Conservation (phyloP, 2,113 vertebrate species). For the Carlito syrichta region DNA sequence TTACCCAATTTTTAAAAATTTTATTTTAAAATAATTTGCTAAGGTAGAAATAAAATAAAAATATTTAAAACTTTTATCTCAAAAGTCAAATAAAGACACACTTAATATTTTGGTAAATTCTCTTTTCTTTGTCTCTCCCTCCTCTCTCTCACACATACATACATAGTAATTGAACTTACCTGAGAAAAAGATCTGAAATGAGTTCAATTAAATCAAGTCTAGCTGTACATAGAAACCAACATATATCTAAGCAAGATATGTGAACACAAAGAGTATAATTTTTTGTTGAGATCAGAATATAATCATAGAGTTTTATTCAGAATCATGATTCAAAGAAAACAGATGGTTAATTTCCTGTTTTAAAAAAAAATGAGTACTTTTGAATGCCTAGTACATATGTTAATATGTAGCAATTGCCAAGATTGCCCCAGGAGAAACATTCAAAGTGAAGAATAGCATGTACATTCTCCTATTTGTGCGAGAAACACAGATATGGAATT, state of each 20-base stretch:
- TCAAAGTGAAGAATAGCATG: neutral
- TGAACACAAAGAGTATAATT: neutral
- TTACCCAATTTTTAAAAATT: neutral
- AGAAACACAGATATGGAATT: conserved; percentile 10
- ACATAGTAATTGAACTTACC: neutral
- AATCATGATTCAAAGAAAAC: conserved; percentile 48
- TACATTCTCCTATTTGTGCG: neutral
- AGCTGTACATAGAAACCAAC: neutral
- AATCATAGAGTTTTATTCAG: conserved; percentile 10
- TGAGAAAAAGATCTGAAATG: neutral
- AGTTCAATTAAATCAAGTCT: neutral
- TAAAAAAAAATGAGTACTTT: conserved; percentile 38
- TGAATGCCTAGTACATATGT: conserved; percentile 52
- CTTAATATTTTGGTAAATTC: neutral
- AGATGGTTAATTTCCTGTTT: conserved; percentile 57
- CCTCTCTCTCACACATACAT: neutral
- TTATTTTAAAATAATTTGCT: neutral
- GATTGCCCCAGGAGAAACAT: conserved; percentile 26
- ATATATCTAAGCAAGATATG: neutral
- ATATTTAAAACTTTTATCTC: neutral
- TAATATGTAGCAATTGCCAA: conserved; percentile 50
- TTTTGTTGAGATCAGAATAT: conserved; percentile 44
- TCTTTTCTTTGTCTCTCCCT: neutral
- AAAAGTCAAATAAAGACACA: neutral
- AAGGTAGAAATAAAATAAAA: neutral